Evolutionary conservation across 2,797 vertebrate species (phyloP).

Genomic region (Lophius americanus): DNA sequence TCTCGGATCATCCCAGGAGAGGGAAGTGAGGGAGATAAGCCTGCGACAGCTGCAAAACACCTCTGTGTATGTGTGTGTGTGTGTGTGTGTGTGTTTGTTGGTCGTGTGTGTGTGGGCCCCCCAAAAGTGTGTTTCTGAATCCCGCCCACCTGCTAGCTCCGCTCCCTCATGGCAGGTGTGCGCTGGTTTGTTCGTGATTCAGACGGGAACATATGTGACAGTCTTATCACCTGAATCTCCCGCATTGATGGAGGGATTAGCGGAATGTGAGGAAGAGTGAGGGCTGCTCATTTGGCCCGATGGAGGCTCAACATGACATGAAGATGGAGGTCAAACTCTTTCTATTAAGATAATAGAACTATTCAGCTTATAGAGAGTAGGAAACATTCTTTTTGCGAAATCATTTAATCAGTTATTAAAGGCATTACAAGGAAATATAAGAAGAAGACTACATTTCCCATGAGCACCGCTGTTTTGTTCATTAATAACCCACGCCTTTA

Average conservation of each 20-base stretch:
- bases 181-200: constrained; percentile 56
- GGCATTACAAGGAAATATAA: no score
- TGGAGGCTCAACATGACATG: not conserved
- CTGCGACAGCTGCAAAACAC: constrained; percentile 80
- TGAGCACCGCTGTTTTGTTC: no score
- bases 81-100: constrained; percentile 32
- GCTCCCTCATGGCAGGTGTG: constrained; percentile 69
- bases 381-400: no score
- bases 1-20: constrained; percentile 65
- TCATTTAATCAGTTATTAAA: no score
- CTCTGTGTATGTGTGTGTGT: constrained; percentile 48
- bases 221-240: constrained; percentile 63
- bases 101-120: constrained; percentile 30
- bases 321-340: not conserved
- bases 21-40: constrained; percentile 75
- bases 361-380: no score
- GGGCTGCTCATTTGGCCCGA: constrained; percentile 15
- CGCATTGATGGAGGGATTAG: constrained; percentile 70
- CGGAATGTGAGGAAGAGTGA: constrained; percentile 46
- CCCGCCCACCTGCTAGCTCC: constrained; percentile 71
- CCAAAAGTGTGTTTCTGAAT: constrained; percentile 64
- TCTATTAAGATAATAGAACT: no score
- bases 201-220: constrained; percentile 56
- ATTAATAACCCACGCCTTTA: no score
- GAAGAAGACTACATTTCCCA: no score